Evolutionary conservation across 2,888 invertebrate genomes (phyloP).

Genomic region (Diarsia mendica): DNA sequence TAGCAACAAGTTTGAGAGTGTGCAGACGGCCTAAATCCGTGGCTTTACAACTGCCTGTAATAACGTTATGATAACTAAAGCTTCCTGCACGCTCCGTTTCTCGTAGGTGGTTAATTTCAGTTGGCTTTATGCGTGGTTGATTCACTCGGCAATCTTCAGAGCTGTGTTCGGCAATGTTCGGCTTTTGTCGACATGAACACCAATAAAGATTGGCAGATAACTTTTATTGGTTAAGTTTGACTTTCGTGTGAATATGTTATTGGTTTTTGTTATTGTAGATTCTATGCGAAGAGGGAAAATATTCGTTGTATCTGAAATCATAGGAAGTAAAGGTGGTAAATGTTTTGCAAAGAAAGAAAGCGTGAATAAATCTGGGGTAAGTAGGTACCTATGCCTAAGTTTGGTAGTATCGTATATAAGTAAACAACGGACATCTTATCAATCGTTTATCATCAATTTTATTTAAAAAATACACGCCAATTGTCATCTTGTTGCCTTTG

Average conservation of each 20-base stretch:
- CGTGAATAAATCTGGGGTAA: not conserved
- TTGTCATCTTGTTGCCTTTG: too few relatives aligned
- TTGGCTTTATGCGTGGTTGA: constrained; percentile 19
- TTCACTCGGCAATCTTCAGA: constrained; percentile 7
- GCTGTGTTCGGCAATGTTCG: constrained; percentile 13
- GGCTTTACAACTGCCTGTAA: constrained; percentile 48
- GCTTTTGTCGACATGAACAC: constrained; percentile 5
- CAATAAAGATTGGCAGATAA: not conserved
- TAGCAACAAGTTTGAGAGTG: constrained; percentile 55
- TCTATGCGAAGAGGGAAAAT: not conserved
- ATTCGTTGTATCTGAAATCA: not conserved
- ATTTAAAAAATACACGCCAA: too few relatives aligned
- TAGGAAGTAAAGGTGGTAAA: not conserved
- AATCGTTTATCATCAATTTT: too few relatives aligned
- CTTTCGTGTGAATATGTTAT: not conserved
- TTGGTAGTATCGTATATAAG: not conserved
- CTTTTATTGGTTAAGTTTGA: constrained; percentile 1
- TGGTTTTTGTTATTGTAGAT: not conserved
- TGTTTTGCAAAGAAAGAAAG: not conserved
- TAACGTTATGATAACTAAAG: constrained; percentile 53
- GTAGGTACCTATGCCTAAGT: not conserved
- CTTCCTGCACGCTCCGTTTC: constrained; percentile 31
- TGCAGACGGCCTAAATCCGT: constrained; percentile 35
- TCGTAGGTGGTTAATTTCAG: constrained; percentile 13
- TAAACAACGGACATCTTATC: too few relatives aligned